Evolutionary conservation across 1,140 invertebrate genomes (phyloP).

Genomic region (Copidosoma floridanum): DNA sequence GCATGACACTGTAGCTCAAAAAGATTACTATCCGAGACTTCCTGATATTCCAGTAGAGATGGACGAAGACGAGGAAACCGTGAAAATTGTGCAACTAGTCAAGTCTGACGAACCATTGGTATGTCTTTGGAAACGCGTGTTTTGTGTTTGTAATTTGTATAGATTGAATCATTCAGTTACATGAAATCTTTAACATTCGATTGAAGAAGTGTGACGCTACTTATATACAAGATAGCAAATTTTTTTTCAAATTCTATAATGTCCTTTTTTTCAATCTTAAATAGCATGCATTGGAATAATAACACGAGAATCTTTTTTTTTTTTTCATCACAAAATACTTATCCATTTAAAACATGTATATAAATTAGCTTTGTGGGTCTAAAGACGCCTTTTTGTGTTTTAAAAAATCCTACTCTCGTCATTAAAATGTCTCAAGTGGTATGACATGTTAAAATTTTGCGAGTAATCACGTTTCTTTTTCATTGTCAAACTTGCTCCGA

Average conservation of each 20-base stretch:
- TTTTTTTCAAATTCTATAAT: constrained; percentile 30
- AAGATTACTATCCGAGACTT: constrained; percentile 89
- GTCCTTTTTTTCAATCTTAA: constrained; percentile 30
- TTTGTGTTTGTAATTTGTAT: constrained; percentile 36
- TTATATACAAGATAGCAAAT: constrained; percentile 33
- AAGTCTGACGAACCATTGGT: constrained; percentile 97
- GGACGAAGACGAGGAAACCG: constrained; percentile 91
- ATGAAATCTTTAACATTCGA: constrained; percentile 24
- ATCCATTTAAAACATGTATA: neutral
- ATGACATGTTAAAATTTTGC: no score
- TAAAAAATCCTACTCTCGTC: neutral
- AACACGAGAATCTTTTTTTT: constrained; percentile 28
- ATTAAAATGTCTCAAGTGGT: constrained; percentile 3
- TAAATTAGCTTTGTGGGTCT: constrained; percentile 8
- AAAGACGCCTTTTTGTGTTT: constrained; percentile 5
- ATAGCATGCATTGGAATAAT: constrained; percentile 36
- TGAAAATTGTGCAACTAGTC: constrained; percentile 95
- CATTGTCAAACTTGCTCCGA: constrained; percentile 62
- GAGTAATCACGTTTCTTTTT: constrained; percentile 57
- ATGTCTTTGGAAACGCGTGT: constrained; percentile 39
- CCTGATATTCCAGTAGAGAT: constrained; percentile 84
- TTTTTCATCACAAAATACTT: neutral
- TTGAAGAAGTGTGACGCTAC: constrained; percentile 39
- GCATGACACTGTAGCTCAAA: constrained; percentile 92
- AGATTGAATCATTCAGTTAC: constrained; percentile 32